Percentiles rank a stretch among this genome's conserved stretches.
Evolutionary conservation across 2,797 vertebrate genomes (phyloP).

Genomic region (Ispidina lecontei): DNA sequence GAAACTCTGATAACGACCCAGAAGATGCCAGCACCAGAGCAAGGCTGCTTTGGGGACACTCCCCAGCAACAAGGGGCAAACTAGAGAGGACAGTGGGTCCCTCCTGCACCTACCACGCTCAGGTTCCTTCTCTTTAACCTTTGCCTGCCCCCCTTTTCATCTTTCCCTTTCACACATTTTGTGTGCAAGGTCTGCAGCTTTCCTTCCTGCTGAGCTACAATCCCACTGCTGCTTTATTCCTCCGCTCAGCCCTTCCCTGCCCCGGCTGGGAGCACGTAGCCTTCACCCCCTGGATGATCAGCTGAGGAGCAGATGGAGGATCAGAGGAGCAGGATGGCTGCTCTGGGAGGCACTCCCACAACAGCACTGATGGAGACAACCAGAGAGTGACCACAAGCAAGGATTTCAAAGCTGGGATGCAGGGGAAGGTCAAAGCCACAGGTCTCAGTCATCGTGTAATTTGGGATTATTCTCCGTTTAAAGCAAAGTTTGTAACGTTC

Average conservation of each 20-base stretch:
- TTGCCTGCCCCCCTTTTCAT: neutral
- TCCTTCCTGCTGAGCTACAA: slow-evolving; percentile 39
- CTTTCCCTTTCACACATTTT: neutral
- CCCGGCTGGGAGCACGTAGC: neutral
- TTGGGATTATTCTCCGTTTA: neutral
- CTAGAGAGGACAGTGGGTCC: neutral
- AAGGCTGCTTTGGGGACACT: neutral
- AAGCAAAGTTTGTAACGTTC: slow-evolving; percentile 11
- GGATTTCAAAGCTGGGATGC: neutral
- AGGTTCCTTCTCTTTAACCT: neutral
- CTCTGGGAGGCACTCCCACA: neutral
- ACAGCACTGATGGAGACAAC: neutral
- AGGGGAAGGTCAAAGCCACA: neutral
- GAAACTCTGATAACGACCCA: neutral
- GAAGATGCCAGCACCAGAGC: neutral
- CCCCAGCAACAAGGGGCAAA: neutral
- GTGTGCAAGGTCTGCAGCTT: neutral
- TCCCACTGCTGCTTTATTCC: slow-evolving; percentile 12
- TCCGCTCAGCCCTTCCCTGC: neutral
- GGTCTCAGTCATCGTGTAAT: neutral
- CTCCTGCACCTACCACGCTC: neutral
- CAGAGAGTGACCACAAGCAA: neutral
- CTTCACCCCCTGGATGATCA: slow-evolving; percentile 32
- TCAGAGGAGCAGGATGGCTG: neutral
- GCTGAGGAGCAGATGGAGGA: slow-evolving; percentile 60